Base-by-base conservation (phyloP, 2,888 invertebrate genomes). In the Molorchus minor region DNA sequence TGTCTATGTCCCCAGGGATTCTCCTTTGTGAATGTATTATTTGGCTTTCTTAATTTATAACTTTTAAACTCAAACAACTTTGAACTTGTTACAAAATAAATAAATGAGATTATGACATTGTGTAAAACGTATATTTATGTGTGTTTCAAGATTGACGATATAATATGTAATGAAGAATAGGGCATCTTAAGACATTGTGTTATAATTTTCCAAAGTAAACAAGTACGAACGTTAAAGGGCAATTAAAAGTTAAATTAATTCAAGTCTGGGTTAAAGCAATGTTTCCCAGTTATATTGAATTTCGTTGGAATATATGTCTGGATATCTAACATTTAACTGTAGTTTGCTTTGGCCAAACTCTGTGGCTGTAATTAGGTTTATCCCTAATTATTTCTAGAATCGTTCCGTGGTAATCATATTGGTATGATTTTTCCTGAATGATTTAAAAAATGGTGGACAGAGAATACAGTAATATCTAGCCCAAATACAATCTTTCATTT, bases 241-340 rank as follows among this genome's bases (percentile, higher is more conserved):
- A 40, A 40, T 40, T 40, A 40, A 40, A 40, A 40, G 40, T 40
- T 40, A 4, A 19, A 40, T n/a, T 40, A 40, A 40, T 40, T 19
- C 19, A n/a, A 40, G 19, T 19, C n/a, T 4, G 16, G 19, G 40
- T n/a, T 40, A 19, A 5, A 40, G 16, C 40, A 40, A 19, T 40
- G n/a, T 20, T 19, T 40, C 40, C 19, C n/a, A 36, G 36, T 36
- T 15, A 36, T 16, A 16, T 36, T 36, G 16, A 36, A 36, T 35
- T 35, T 15, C 13, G 13, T 13, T 1, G 16, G 5, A 15, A 16
- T n/a, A n/a, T n/a, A n/a, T n/a, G n/a, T n/a, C n/a, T n/a, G n/a
- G n/a, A n/a, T n/a, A n/a, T n/a, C n/a, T n/a, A n/a, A n/a, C n/a
- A n/a, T n/a, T n/a, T n/a, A n/a, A n/a, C n/a, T n/a, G n/a, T n/a